These are phyloP conservation scores for Chymomyza procnemis DNA, from an alignment of 2,888 invertebrate species.

Conservation along the genomic window DNA sequence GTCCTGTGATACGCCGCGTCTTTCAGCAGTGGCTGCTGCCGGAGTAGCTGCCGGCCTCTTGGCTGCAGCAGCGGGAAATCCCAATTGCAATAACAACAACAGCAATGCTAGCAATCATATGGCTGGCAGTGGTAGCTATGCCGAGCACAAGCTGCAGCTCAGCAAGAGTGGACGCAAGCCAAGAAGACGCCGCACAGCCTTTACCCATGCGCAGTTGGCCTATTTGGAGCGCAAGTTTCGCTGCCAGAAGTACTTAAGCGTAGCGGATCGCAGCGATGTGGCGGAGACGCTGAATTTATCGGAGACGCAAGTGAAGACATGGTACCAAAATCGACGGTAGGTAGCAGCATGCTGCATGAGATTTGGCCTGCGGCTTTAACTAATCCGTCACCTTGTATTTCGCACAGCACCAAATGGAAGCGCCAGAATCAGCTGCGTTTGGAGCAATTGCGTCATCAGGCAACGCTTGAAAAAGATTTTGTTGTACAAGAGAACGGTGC, in stretches of 20 bases:
- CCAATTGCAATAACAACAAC: slow-evolving; percentile 2
- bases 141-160: slow-evolving; percentile 71
- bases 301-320: slow-evolving; percentile 97
- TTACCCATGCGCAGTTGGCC: slow-evolving; percentile 95
- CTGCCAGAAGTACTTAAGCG: slow-evolving; percentile 95
- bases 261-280: slow-evolving; percentile 94
- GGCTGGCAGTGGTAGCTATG: slow-evolving; percentile 49
- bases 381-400: too few species aligned
- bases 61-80: slow-evolving; percentile 35
- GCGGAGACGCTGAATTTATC: slow-evolving; percentile 93
- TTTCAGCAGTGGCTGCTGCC: slow-evolving; percentile 15
- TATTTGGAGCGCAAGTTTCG: slow-evolving; percentile 94
- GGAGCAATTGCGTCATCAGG: slow-evolving; percentile 91
- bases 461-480: slow-evolving; percentile 86
- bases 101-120: slow-evolving; percentile 2
- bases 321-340: slow-evolving; percentile 82
- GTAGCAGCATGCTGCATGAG: neutral
- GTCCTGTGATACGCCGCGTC: slow-evolving; percentile 60
- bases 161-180: slow-evolving; percentile 86
- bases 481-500: slow-evolving; percentile 64
- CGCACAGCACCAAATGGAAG: slow-evolving; percentile 90
- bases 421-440: slow-evolving; percentile 91
- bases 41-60: slow-evolving; percentile 44
- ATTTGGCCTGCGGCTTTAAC: too few species aligned
- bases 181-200: slow-evolving; percentile 91